Conservation (phyloP, 2,113 vertebrate genomes). For the Boulengeromyrus knoepffleri region DNA sequence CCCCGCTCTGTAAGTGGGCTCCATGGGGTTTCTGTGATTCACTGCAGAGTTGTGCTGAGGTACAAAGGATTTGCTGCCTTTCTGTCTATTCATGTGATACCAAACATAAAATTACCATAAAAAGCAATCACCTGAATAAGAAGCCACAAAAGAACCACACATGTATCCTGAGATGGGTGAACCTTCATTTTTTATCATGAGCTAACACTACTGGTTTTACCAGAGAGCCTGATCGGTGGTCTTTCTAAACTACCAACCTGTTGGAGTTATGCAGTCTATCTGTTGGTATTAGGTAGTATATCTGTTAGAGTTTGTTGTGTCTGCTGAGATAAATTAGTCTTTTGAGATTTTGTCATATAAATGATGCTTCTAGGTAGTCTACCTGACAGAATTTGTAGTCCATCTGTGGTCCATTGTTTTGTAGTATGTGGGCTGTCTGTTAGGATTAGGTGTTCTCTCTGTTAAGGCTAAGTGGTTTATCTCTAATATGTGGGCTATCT, state of each 20-base stretch:
- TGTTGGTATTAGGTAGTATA: not conserved
- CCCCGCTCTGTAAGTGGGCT: constrained; percentile 4
- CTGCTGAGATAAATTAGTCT: not conserved
- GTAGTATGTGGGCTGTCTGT: not conserved
- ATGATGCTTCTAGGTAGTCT: not conserved
- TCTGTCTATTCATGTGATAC: not conserved
- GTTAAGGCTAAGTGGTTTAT: not conserved
- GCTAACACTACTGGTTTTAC: not conserved
- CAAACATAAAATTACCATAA: constrained; percentile 1
- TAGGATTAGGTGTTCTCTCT: not conserved
- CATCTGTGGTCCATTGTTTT: not conserved
- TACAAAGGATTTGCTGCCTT: constrained; percentile 5
- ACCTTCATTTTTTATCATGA: not conserved
- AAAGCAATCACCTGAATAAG: not conserved
- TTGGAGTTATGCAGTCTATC: not conserved
- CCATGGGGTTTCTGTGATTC: not conserved
- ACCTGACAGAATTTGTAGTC: not conserved
- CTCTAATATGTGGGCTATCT: not conserved
- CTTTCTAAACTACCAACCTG: not conserved
- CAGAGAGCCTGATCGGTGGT: not conserved
- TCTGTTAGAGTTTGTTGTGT: not conserved
- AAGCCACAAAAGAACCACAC: not conserved
- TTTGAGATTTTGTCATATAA: not conserved
- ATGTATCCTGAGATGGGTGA: not conserved
- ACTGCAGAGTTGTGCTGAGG: not conserved